Evolutionary conservation across 92 coral and sea anemone genomes (phyloP), one percentile per base, ranked within the genome.

Genomic region (Isaurus tuberculatus): DNA sequence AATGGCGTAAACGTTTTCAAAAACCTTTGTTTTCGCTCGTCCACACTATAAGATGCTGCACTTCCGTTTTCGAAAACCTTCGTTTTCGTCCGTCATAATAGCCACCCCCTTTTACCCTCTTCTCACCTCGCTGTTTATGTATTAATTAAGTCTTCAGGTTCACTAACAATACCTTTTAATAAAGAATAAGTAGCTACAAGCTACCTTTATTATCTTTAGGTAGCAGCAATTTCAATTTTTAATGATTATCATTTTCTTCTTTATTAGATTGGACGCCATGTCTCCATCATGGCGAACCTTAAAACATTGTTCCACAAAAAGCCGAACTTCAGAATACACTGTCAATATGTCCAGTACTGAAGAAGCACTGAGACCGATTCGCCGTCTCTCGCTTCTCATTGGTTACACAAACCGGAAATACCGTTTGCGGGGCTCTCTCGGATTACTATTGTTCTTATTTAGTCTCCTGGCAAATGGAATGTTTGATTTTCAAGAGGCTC

Each of bases 401-500:
- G 92, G 92, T 44, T 89, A 89, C 73, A 73, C 83, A 53, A 77
- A 73, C 53, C 72, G 65, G 32, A 48, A 79, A 11, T 85, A 80
- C 46, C 89, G 89, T 23, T 20, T 89, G 48, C 86, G 43, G 22
- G 92, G 92, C 8, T 17, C 72, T 53, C 32, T 85, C 69, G 92
- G 92, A 14, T 73, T 84, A 25, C 26, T 89, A 28, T 19, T 89
- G 4, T 89, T 89, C 79, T 51, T 89, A 14, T 15, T 32, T 32
- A 85, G 82, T 74, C 82, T 89, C n/a, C 58, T 81, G 9, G 81
- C 34, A 2, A 91, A 86, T 55, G 90, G 88, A 10, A 60, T 90
- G 22, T 79, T 93, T 27, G 94, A 91, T 87, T 91, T 91, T 70
- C 84, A 88, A 61, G 94, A 93, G 32, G 92, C 97, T 4, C 86